Evolutionary conservation across 2,888 invertebrate genomes (phyloP).

Genomic region (Drosophila falleni): DNA sequence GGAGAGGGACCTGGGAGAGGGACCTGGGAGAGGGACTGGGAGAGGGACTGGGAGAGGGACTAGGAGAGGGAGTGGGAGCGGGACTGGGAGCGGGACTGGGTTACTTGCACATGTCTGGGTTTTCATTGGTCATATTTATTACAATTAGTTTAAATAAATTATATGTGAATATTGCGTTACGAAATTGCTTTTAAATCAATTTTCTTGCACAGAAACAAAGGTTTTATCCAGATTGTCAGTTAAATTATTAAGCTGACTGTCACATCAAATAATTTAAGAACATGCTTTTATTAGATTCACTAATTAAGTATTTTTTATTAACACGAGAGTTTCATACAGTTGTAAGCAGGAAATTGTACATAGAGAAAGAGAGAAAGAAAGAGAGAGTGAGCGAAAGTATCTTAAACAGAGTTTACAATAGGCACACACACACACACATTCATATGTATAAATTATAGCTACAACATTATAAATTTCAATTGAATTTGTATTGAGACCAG

Average conservation of each 20-base stretch:
- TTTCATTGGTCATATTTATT: neutral
- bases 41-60: too few relatives aligned
- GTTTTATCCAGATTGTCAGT: neutral
- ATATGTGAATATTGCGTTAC: neutral
- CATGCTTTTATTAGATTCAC: constrained; percentile 23
- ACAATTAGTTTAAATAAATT: neutral
- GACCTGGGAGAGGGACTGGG: too few relatives aligned
- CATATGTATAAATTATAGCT: constrained; percentile 15
- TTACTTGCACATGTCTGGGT: too few relatives aligned
- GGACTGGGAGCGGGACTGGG: too few relatives aligned
- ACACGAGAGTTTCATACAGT: constrained; percentile 2
- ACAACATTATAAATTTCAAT: constrained; percentile 29
- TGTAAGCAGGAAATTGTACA: constrained; percentile 9
- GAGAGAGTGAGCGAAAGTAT: neutral
- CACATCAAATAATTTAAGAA: neutral
- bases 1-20: too few relatives aligned
- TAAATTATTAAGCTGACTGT: neutral
- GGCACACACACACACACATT: neutral
- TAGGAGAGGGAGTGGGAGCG: too few relatives aligned
- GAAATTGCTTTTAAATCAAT: too few relatives aligned
- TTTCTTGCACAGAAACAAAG: neutral
- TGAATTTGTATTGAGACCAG: neutral
- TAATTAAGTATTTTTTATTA: constrained; percentile 58
- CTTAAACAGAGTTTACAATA: neutral
- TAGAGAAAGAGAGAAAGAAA: constrained; percentile 8